phyloP scores from a whole-genome alignment of 2,888 invertebrate genomes.

The Trilocha varians region DNA sequence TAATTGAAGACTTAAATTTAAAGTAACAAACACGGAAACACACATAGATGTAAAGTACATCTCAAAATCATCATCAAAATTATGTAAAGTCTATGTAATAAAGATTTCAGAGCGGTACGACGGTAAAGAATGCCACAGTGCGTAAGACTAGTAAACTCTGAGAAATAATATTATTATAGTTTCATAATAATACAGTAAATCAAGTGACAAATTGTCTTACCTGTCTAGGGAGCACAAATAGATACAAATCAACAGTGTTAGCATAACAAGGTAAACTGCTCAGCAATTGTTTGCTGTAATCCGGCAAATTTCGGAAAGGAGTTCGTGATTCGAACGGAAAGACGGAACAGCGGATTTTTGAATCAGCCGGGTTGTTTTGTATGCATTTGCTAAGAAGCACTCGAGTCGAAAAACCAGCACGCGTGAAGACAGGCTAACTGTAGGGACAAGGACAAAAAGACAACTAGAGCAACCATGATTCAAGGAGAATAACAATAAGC shows the following conservation, averaged over 20 bases:
- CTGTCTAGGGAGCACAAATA: slow-evolving; percentile 32
- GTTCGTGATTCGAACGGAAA: slow-evolving; percentile 16
- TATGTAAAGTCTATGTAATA: too few species aligned
- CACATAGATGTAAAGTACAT: too few species aligned
- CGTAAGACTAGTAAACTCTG: too few species aligned
- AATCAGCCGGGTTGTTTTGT: slow-evolving; percentile 32
- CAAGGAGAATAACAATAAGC: neutral
- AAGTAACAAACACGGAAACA: too few species aligned
- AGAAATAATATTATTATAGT: too few species aligned
- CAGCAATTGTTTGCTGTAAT: slow-evolving; percentile 38
- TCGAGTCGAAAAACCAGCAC: slow-evolving; percentile 53
- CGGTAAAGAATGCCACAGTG: too few species aligned
- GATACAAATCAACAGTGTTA: slow-evolving; percentile 43
- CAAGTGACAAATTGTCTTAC: neutral
- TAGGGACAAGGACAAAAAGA: slow-evolving; percentile 41
- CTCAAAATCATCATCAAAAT: too few species aligned
- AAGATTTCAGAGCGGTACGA: too few species aligned
- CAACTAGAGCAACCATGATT: neutral
- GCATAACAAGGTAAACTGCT: slow-evolving; percentile 42
- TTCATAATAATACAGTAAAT: neutral
- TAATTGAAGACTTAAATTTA: too few species aligned
- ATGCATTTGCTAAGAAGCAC: slow-evolving; percentile 45
- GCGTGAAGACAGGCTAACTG: slow-evolving; percentile 43
- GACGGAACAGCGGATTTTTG: slow-evolving; percentile 21
- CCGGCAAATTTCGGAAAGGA: slow-evolving; percentile 27